Evolutionary conservation across 92 coral and sea anemone species (phyloP), one percentile per base, ranked within the genome.

Genomic region (Montipora capitata): DNA sequence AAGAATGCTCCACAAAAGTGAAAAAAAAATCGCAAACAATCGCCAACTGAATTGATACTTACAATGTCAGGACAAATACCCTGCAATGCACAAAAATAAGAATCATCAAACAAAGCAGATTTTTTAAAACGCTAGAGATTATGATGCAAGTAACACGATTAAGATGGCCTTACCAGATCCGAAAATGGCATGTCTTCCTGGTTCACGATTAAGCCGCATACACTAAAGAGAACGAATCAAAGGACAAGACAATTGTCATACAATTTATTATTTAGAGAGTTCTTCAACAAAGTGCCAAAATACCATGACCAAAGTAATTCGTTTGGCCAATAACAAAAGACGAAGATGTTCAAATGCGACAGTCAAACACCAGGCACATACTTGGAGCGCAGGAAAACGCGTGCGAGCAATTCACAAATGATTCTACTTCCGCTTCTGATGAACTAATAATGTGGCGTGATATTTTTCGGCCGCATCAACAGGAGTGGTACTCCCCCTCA

Each of bases 141-240:
- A 43, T 12, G 43, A 14, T 14, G 41, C 4, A 85, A 59, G n/a
- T 10, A 43, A 67, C 18, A 1, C 40, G 3, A 72, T 7, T 14
- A 20, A 40, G 40, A 68, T 2, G 27, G 42, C 20, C 93, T 59
- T 67, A 97, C 98, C 93, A 96, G 81, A 87, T 97, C 99, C 54
- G 96, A 92, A 61, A 97, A 97, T 5, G 99, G 99, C 99, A 97
- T 96, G 72, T 97, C 99, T 68, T 97, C 99, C 74, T 97, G 99
- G 70, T 90, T 94, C 8, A 97, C 99, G 56, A 97, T 96, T 72
- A 97, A 84, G 4, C 99, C 99, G 66, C 98, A 96, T 16, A 97
- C 99, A 40, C 99, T 97, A 72, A 54, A 86, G 68, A n/a, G 84
- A 7, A 77, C 70, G 16, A 40, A 2, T 2, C 61, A n/a, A 10